A percentile compares a stretch with the other conserved stretches of the same genome.
phyloP scores from a whole-genome alignment of 2,888 invertebrate genomes.

The Andrena bucephala region DNA sequence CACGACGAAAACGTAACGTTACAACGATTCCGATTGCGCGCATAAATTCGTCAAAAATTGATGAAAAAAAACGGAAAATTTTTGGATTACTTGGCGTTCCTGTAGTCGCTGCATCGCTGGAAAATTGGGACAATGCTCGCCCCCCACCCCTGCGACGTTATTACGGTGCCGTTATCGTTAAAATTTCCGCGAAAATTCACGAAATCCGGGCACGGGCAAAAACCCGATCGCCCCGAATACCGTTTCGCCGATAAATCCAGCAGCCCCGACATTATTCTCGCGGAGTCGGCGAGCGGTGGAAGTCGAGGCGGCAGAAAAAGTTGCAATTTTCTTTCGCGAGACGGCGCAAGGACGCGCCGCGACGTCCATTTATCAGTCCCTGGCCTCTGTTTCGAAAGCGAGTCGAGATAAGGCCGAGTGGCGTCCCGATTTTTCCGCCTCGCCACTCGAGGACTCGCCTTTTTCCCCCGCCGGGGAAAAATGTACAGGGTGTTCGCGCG shows the following conservation, averaged over 20 bases:
- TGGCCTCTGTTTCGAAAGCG: constrained; percentile 56
- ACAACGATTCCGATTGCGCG: constrained; percentile 2
- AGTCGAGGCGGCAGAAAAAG: constrained; percentile 21
- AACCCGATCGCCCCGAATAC: constrained; percentile 5
- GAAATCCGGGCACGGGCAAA: not conserved
- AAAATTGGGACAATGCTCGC: constrained; percentile 11
- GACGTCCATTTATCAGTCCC: constrained; percentile 66
- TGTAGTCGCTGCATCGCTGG: not conserved
- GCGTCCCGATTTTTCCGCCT: constrained; percentile 57
- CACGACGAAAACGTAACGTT: not conserved
- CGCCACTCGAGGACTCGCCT: constrained; percentile 30
- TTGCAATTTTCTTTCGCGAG: constrained; percentile 32
- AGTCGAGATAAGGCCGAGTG: constrained; percentile 60
- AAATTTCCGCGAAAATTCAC: not conserved
- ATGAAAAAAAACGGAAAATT: constrained; percentile 19
- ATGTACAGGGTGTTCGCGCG: not conserved
- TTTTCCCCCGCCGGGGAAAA: constrained; percentile 23
- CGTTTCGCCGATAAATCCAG: constrained; percentile 1
- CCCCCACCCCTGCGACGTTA: not conserved
- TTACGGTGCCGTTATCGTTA: constrained; percentile 2
- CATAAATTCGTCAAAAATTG: constrained; percentile 38
- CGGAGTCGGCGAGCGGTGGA: not conserved
- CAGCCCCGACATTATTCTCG: not conserved
- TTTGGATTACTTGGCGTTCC: constrained; percentile 19
- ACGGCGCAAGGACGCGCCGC: constrained; percentile 45